Evolutionary conservation across 1,140 invertebrate species (phyloP), one percentile per base, ranked within the genome.

Genomic region (Mactra quadrangularis): DNA sequence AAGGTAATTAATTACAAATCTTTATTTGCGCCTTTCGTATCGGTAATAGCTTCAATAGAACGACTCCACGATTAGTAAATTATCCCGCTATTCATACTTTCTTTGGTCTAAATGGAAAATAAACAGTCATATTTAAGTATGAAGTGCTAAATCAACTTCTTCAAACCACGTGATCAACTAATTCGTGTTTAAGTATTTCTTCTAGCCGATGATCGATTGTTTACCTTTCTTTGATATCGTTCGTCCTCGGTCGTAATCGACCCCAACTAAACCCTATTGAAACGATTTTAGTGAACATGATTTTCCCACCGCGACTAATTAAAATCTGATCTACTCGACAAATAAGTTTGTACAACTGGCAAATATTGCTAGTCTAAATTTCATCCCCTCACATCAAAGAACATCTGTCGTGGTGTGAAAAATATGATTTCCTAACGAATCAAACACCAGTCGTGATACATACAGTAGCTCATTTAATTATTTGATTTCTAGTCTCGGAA

Each of bases 121-220:
- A 78, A 78, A 78, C 76, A 78, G 76, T 68, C 55, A 78, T 78
- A 78, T 78, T 78, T 66, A 55, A 78, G 62, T 78, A 78, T 78
- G 60, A 78, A 27, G 41, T 47, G 60, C 1, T 66, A 50, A 52
- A 66, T 57, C 66, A 78, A 78, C 47, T 66, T 78, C 31, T 33
- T 47, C 29, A 47, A 38, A 68, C 55, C 76, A 53, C 45, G 76
- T 66, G 60, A 78, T 38, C 45, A n/a, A 62, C 25, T 78, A 68
- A 78, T 66, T 52, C 76, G 76, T 78, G 76, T 78, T 78, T 78
- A 78, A 78, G 60, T 27, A 53, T 27, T 52, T 47, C 31, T 52
- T n/a, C 35, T 45, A 22, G 33, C 41, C 41, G 60, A 47, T 66
- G 76, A 68, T 55, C 47, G 31, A 29, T 62, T 78, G 64, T 78